Percentiles rank a stretch among this genome's conserved stretches.
Conservation (phyloP, 2,113 vertebrate species). For the mouse (Mus musculus) region DNA sequence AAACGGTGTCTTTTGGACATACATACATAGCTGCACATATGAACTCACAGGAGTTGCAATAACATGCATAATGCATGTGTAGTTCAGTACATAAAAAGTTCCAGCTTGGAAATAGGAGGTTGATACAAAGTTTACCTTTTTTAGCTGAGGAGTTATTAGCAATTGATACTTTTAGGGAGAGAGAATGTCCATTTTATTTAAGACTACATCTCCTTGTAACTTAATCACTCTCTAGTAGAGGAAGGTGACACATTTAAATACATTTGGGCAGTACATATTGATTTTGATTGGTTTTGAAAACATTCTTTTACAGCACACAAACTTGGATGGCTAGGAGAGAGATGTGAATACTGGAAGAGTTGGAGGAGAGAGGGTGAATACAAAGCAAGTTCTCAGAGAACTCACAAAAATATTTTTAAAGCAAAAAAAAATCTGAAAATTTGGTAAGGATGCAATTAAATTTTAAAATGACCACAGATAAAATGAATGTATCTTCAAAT, state of each 20-base stretch:
- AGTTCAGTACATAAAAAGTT: not conserved
- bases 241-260: not conserved
- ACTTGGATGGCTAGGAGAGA: not conserved
- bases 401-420: not conserved
- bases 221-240: not conserved
- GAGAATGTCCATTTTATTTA: not conserved
- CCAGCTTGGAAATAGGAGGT: not conserved
- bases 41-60: not conserved
- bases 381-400: not conserved
- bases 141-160: not conserved
- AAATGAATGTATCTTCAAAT: not conserved
- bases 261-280: not conserved
- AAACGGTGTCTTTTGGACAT: not conserved
- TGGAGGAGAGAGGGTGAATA: not conserved
- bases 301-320: not conserved
- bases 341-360: not conserved
- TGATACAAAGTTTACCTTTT: not conserved
- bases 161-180: not conserved
- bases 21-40: not conserved
- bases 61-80: not conserved
- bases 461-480: not conserved
- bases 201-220: not conserved
- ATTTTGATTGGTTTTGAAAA: not conserved
- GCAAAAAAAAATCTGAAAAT: constrained; percentile 6
- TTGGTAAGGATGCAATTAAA: constrained; percentile 15